These are phyloP conservation scores for Dolichomitus sp. DNA, from an alignment of 2,888 invertebrate species.

Conservation along the genomic window DNA sequence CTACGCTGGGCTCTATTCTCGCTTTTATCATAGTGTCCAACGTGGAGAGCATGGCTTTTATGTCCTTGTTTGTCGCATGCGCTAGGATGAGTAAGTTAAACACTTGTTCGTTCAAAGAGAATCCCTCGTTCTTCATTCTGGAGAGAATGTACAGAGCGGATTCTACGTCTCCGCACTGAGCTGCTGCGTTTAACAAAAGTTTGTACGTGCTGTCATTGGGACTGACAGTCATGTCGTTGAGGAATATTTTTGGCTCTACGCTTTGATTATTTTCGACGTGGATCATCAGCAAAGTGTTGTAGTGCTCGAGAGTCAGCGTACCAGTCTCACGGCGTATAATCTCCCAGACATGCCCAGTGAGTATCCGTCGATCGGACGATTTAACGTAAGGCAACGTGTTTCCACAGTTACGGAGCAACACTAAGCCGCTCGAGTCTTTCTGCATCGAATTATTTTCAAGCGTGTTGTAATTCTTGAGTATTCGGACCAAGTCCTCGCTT, in stretches of 20 bases:
- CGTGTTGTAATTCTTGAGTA: slow-evolving; percentile 12
- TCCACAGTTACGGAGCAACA: slow-evolving; percentile 88
- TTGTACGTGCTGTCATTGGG: slow-evolving; percentile 88
- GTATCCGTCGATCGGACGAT: slow-evolving; percentile 85
- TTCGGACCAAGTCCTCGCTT: slow-evolving; percentile 9
- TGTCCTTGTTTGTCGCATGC: slow-evolving; percentile 85
- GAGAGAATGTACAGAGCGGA: slow-evolving; percentile 88
- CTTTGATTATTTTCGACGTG: slow-evolving; percentile 88
- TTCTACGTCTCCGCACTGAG: slow-evolving; percentile 87
- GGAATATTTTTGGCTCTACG: slow-evolving; percentile 86
- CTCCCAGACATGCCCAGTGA: slow-evolving; percentile 88
- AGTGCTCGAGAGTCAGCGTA: slow-evolving; percentile 87
- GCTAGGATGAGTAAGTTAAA: slow-evolving; percentile 89
- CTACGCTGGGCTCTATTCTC: slow-evolving; percentile 86
- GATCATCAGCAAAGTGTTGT: slow-evolving; percentile 88
- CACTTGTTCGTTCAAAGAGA: slow-evolving; percentile 88
- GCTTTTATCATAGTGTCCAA: slow-evolving; percentile 88
- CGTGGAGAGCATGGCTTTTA: slow-evolving; percentile 87
- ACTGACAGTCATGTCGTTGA: slow-evolving; percentile 86
- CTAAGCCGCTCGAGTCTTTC: slow-evolving; percentile 75
- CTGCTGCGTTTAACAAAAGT: slow-evolving; percentile 87
- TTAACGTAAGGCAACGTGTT: slow-evolving; percentile 88
- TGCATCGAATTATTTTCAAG: background rate
- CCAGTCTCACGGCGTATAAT: slow-evolving; percentile 86
- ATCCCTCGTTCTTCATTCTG: slow-evolving; percentile 88